These are phyloP conservation scores for Bettongia penicillata DNA, from an alignment of 2,113 vertebrate species.

Conservation along the genomic window DNA sequence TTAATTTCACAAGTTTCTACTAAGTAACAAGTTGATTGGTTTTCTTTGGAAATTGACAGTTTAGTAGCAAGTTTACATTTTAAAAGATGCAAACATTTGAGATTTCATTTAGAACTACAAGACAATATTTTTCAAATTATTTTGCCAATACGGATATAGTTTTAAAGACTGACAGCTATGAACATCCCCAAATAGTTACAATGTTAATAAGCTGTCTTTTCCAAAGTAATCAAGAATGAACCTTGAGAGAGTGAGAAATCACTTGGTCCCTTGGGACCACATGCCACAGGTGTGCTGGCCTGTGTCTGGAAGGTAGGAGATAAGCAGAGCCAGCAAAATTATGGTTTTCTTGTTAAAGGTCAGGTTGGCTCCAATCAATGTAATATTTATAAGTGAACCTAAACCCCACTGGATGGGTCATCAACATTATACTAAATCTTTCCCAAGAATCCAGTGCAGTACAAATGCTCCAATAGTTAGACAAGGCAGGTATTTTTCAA, in stretches of 20 bases:
- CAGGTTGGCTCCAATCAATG: background rate
- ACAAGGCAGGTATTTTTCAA: slow-evolving; percentile 8
- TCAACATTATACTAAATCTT: slow-evolving; percentile 10
- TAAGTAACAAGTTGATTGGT: background rate
- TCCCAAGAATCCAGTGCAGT: slow-evolving; percentile 17
- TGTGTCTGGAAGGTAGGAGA: background rate
- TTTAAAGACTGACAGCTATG: background rate
- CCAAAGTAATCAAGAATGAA: background rate
- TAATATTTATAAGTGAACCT: background rate
- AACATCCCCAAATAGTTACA: background rate
- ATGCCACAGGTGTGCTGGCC: background rate
- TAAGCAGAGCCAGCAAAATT: slow-evolving; percentile 24
- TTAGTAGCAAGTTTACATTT: slow-evolving; percentile 7
- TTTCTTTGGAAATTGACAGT: background rate
- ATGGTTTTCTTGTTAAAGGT: background rate
- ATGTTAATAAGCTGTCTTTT: background rate
- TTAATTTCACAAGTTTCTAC: slow-evolving; percentile 53
- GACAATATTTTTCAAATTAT: background rate
- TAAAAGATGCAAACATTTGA: slow-evolving; percentile 29
- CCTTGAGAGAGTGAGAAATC: background rate
- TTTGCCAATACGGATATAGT: slow-evolving; percentile 23
- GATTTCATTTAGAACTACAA: slow-evolving; percentile 34
- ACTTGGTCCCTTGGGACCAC: background rate
- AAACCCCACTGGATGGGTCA: slow-evolving; percentile 13
- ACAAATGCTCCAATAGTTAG: background rate